Evolutionary conservation across 1,140 invertebrate species (phyloP), one percentile per base, ranked within the genome.

Genomic region (Rhopalosiphum padi): DNA sequence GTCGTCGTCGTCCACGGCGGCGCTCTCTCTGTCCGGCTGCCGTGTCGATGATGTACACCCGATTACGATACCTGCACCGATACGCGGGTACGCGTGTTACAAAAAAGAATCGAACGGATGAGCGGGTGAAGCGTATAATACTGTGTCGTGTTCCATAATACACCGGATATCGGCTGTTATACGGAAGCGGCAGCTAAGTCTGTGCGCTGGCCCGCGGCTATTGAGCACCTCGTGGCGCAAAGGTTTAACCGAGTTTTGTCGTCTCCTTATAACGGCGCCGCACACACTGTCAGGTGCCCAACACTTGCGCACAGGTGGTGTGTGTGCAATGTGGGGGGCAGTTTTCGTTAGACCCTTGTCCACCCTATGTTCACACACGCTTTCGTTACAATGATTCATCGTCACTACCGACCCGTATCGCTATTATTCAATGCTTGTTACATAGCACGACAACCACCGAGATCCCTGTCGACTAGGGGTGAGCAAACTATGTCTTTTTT

Each of bases 381-480:
- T 86, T 86, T 86, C 83, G 83, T 43, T 86, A 46, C 43, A 88
- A 88, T 88, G 86, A 88, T 88, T 88, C 86, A 88, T 51, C 86
- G 46, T 48, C 86, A 21, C 48, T n/a, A 0, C 86, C 86, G 21
- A 88, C 86, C 86, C 46, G 8, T 37, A 51, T 89, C 51, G n/a
- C 35, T 89, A 55, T 55, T 37, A 89, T 89, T 89, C 48, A 53
- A 53, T n/a, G 82, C 23, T 22, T 89, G 55, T 53, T 53, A 89
- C 25, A 55, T 37, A 89, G 37, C 48, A 89, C 46, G n/a, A 88
- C n/a, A 53, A 21, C 87, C 48, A 89, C 22, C 35, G 46, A 30
- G 46, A 51, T 35, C 48, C 23, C 35, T 53, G 53, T 89, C n/a
- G 87, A 89, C 48, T 37, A 5, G 0, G n/a, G 46, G n/a, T 41